phyloP scores from a whole-genome alignment of 2,113 vertebrate genomes.

The Seriola rivoliana region DNA sequence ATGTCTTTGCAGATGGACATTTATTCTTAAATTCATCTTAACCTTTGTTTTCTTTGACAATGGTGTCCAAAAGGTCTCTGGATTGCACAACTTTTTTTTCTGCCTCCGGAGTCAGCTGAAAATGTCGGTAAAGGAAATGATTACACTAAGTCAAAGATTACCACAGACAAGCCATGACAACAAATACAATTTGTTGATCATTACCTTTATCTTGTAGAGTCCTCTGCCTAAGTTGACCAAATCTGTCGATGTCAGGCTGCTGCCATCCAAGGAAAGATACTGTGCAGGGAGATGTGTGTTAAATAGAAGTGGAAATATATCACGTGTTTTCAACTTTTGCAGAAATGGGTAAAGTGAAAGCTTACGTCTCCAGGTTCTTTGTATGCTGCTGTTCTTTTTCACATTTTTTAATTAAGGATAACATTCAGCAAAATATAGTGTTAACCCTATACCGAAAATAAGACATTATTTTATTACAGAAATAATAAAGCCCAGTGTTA shows the following conservation, averaged over 20 bases:
- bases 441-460: background rate
- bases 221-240: constrained; percentile 93
- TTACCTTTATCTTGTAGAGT: constrained; percentile 96
- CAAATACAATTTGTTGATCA: constrained; percentile 33
- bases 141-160: constrained; percentile 53
- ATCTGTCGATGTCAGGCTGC: constrained; percentile 90
- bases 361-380: constrained; percentile 81
- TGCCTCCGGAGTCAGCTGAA: constrained; percentile 90
- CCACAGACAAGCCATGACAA: constrained; percentile 3
- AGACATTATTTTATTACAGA: background rate
- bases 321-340: background rate
- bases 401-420: constrained; percentile 58
- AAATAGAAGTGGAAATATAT: background rate
- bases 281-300: constrained; percentile 69
- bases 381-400: constrained; percentile 82
- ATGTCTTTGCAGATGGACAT: background rate
- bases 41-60: constrained; percentile 95
- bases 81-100: constrained; percentile 91
- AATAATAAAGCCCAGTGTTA: background rate
- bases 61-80: constrained; percentile 94
- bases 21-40: constrained; percentile 8
- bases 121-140: constrained; percentile 36
- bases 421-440: background rate
- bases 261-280: constrained; percentile 93
- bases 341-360: background rate